Base-by-base conservation (phyloP, 1,140 invertebrate genomes). In the Listronotus bonariensis region DNA sequence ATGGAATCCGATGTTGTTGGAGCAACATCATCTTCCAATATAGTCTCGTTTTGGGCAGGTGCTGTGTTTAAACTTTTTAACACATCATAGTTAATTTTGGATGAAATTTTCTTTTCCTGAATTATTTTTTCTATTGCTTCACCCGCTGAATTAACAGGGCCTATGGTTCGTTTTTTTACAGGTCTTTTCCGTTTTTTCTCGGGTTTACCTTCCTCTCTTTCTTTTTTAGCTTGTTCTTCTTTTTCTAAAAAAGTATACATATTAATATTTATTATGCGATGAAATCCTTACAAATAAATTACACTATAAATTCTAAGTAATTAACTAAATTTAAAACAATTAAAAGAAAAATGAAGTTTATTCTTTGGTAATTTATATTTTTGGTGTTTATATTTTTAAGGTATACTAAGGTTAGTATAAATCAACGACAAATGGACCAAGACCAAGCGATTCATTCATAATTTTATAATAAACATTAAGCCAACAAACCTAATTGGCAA, bases 21-120 rank as follows among this genome's bases (percentile, higher is more conserved):
- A 31, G 49, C 36, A 49, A 65, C 20, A 51, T 62, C 42, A 60
- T 73, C 68, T 61, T 69, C 51, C 42, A 68, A 3, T 17, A 48
- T 12, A 48, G 68, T 59, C 20, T 60, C 53, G 32, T 63, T 61
- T 34, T 34, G 38, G 18, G 41, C 18, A 34, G 87, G 84, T 77
- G 82, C 88, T 68, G 69, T 79, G 76, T 87, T 87, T 68, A 96
- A 80, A 74, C 87, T 92, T 74, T 93, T 95, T 11, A 99, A 80
- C 15, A 98, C 96, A 72, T 98, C 96, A 76, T 98, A 99, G 80
- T 99, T 97, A 34, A 99, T 97, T 85, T 99, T 99, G 6, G 87
- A 89, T 0, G 96, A 98, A 60, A 99, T 91, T 76, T 93, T 93
- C 78, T 96, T 97, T 72, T 97, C 95, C 70, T 94, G 89, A 7